Percentiles rank a stretch among this genome's conserved stretches.
These are phyloP conservation scores for Caenorhabditis latens DNA, from an alignment of 1,140 invertebrate genomes.

Conservation along the genomic window DNA sequence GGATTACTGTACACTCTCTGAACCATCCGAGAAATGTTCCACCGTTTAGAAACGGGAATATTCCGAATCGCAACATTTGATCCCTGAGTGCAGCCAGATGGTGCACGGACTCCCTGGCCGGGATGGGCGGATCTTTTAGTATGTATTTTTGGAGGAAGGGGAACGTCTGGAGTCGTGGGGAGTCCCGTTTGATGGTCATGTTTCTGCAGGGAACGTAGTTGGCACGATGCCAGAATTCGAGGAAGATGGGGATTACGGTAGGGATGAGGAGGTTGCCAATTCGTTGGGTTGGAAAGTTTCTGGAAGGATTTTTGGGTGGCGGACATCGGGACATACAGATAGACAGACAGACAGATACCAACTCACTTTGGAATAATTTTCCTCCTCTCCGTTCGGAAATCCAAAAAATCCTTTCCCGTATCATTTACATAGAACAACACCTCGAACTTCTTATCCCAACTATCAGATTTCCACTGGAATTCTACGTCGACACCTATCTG, in stretches of 20 bases:
- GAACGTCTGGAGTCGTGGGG: background rate
- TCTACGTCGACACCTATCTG: background rate
- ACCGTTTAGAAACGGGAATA: constrained; percentile 51
- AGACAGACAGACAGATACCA: background rate
- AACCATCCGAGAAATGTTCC: constrained; percentile 53
- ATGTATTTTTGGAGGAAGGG: constrained; percentile 6
- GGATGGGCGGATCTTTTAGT: background rate
- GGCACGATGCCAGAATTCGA: constrained; percentile 13
- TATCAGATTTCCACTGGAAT: background rate
- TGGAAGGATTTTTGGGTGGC: background rate
- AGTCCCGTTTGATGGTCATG: background rate
- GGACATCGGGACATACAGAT: no score
- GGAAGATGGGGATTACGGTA: background rate
- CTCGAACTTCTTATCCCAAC: background rate
- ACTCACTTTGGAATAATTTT: constrained; percentile 10
- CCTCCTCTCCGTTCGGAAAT: background rate
- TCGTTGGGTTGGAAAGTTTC: background rate
- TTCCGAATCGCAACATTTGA: background rate
- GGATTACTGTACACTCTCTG: constrained; percentile 52
- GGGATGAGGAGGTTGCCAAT: background rate
- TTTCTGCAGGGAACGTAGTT: background rate
- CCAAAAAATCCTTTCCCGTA: background rate
- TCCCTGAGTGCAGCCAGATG: background rate
- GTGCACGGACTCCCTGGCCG: background rate
- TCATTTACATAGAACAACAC: background rate